Conservation (phyloP, 2,888 invertebrate species). For the Leptinotarsa peninsularis region DNA sequence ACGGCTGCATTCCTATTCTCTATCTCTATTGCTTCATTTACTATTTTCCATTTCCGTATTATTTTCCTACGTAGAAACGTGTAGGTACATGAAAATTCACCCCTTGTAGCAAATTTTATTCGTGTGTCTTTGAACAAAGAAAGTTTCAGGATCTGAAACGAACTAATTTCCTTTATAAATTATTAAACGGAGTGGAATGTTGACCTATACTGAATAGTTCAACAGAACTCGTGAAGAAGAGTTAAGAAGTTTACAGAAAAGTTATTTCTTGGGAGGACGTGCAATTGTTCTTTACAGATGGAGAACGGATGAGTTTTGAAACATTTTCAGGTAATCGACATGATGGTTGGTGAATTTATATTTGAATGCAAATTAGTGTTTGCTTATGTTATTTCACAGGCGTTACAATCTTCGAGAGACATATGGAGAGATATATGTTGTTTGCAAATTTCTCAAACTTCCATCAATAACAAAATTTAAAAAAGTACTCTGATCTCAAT, state of each 20-base stretch:
- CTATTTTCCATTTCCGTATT: background rate
- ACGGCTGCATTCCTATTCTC: too few relatives aligned
- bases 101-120: background rate
- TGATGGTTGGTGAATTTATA: too few relatives aligned
- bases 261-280: background rate
- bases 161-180: conserved; percentile 5
- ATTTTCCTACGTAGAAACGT: background rate
- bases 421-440: too few relatives aligned
- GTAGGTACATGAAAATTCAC: background rate
- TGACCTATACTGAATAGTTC: background rate
- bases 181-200: background rate
- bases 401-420: too few relatives aligned
- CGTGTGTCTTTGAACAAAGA: background rate
- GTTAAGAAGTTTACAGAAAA: background rate
- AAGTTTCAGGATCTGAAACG: background rate
- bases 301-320: background rate
- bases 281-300: background rate
- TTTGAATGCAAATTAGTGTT: too few relatives aligned
- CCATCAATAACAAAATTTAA: too few relatives aligned
- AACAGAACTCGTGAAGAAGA: background rate
- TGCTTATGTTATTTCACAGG: too few relatives aligned
- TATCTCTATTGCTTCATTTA: too few relatives aligned
- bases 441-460: too few relatives aligned
- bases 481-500: too few relatives aligned
- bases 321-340: background rate